Conservation (phyloP, 1,140 invertebrate genomes). For the Sesamia nonagrioides region DNA sequence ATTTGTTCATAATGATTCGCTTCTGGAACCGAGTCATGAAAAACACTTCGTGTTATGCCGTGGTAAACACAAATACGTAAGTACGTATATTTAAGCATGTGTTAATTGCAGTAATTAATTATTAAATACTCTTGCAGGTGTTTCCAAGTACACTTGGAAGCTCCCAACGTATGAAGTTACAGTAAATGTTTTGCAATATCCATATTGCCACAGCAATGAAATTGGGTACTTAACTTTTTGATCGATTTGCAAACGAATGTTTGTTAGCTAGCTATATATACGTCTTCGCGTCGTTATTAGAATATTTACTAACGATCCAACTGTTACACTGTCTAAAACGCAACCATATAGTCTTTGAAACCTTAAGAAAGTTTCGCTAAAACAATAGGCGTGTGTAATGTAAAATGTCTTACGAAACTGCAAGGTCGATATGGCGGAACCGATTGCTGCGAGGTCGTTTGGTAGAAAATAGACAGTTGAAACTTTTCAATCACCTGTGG, state of each 20-base stretch:
- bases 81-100: neutral
- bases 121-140: neutral
- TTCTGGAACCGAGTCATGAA: neutral
- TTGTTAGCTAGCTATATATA: constrained; percentile 4
- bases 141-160: neutral
- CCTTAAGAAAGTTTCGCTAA: constrained; percentile 25
- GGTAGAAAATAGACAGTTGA: constrained; percentile 45
- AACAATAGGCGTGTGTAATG: constrained; percentile 36
- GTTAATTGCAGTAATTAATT: neutral
- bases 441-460: constrained; percentile 39
- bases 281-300: neutral
- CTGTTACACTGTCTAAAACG: neutral
- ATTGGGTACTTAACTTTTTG: constrained; percentile 25
- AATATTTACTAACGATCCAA: constrained; percentile 1
- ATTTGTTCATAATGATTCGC: neutral
- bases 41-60: neutral
- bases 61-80: neutral
- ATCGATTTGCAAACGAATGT: neutral
- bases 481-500: constrained; percentile 25
- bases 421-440: constrained; percentile 45
- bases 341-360: neutral
- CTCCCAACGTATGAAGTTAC: neutral
- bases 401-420: constrained; percentile 42
- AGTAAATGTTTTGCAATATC: constrained; percentile 14
- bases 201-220: neutral